Percentiles rank a stretch among this genome's conserved stretches.
These are phyloP conservation scores for Chydorus sphaericus DNA, from an alignment of 2,888 invertebrate genomes.

Conservation along the genomic window DNA sequence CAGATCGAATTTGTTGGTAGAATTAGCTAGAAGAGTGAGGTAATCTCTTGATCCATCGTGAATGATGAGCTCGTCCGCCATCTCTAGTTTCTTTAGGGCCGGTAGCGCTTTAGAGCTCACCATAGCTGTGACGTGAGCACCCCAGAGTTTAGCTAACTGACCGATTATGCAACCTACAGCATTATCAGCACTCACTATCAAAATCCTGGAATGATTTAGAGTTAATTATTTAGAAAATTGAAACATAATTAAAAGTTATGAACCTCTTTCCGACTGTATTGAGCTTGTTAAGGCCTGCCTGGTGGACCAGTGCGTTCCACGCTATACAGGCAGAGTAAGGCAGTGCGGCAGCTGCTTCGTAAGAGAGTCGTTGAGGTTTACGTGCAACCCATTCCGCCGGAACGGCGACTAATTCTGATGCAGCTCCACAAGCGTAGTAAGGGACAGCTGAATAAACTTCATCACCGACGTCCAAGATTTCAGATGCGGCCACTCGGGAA, in stretches of 20 bases:
- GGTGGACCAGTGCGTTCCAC: slow-evolving; percentile 35
- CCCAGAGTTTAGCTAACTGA: slow-evolving; percentile 41
- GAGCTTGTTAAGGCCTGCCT: slow-evolving; percentile 33
- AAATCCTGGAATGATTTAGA: slow-evolving; percentile 29
- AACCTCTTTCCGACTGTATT: slow-evolving; percentile 39
- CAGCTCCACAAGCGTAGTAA: slow-evolving; percentile 39
- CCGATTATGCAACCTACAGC: slow-evolving; percentile 42
- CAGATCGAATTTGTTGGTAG: slow-evolving; percentile 31
- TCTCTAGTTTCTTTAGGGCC: slow-evolving; percentile 40
- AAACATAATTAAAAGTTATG: slow-evolving; percentile 14
- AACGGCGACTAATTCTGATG: slow-evolving; percentile 18
- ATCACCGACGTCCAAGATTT: slow-evolving; percentile 42
- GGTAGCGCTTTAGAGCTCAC: slow-evolving; percentile 35
- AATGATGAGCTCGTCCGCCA: slow-evolving; percentile 36
- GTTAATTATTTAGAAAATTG: slow-evolving; percentile 14
- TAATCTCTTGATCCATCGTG: slow-evolving; percentile 17
- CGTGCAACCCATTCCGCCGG: slow-evolving; percentile 27
- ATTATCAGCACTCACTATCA: slow-evolving; percentile 41
- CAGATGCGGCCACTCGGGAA: slow-evolving; percentile 31
- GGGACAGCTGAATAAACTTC: slow-evolving; percentile 43
- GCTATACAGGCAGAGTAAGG: slow-evolving; percentile 44
- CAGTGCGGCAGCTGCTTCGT: slow-evolving; percentile 43
- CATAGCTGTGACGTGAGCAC: slow-evolving; percentile 38
- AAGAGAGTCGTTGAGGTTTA: slow-evolving; percentile 40
- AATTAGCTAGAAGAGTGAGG: slow-evolving; percentile 14